Evolutionary conservation across 2,113 vertebrate genomes (phyloP), one percentile per base, ranked within the genome.

Genomic region (Pseudonaja textilis): DNA sequence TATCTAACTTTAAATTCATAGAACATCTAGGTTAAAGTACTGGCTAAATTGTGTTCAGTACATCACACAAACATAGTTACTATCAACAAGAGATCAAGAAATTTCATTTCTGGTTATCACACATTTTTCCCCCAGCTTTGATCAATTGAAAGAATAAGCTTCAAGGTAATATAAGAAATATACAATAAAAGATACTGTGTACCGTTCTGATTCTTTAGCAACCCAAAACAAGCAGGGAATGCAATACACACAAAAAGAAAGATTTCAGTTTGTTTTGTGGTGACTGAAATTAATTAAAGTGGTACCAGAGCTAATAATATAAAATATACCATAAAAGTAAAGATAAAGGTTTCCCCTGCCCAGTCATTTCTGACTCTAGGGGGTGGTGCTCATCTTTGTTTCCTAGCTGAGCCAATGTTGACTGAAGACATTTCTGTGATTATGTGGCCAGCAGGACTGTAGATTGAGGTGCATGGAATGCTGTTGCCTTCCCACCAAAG

Each of bases 211-310:
- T 93, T 86, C 3, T 9, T 9, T 88, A 12, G 39, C 12, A 50
- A 1, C 0, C 23, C 55, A 55, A 45, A 69, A 34, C 4, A 56
- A 89, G 61, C 52, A 3, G 0, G 1, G 8, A 64, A 55, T 6
- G 47, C 0, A 0, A 89, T 89, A 91, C 29, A 25, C 85, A 45
- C 88, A 64, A 86, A 89, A 89, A 1, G 0, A 42, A 55, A 95
- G 93, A 81, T 95, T 18, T 93, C 25, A 50, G 1, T 91, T 86
- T 89, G 0, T 16, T 95, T 89, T 92, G 11, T 85, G 4, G 8
- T 56, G 54, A 7, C 1, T 39, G 29, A 1, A 0, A 0, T 88
- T 93, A 26, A 55, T 81, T 94, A 93, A 92, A 95, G 61, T 86
- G 5, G 25, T 25, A 47, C 11, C 42, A 87, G 25, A 47, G 4